A percentile compares a stretch with the other conserved stretches of the same genome.
Evolutionary conservation across 1,140 invertebrate genomes (phyloP).

Genomic region (Drosophila sp.): DNA sequence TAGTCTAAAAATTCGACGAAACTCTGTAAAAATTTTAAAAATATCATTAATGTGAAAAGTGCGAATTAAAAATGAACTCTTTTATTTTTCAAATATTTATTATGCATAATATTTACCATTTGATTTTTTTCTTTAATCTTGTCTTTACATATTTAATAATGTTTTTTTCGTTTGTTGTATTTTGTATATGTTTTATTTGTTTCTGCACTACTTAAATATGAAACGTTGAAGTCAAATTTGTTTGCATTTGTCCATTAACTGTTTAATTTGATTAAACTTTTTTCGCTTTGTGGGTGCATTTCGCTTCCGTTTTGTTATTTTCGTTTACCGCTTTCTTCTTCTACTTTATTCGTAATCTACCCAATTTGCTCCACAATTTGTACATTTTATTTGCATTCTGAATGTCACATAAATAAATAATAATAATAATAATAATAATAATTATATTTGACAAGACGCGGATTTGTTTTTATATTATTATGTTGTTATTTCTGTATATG

Average conservation of each 20-base stretch:
- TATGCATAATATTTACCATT: conserved; percentile 77
- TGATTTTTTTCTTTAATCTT: conserved; percentile 61
- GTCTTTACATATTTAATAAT: conserved; percentile 76
- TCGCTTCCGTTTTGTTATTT: conserved; percentile 35
- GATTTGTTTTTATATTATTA: conserved; percentile 58
- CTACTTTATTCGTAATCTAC: conserved; percentile 16
- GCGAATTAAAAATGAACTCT: neutral
- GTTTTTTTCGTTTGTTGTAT: conserved; percentile 48
- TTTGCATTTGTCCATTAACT: conserved; percentile 55
- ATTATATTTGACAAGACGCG: conserved; percentile 77
- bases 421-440: conserved; percentile 50
- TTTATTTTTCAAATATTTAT: conserved; percentile 61
- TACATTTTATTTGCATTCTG: conserved; percentile 77
- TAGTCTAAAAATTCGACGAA: too few species aligned
- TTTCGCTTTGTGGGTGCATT: conserved; percentile 57
- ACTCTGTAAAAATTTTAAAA: too few species aligned
- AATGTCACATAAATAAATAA: conserved; percentile 56
- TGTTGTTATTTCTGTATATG: conserved; percentile 32
- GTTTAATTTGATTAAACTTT: conserved; percentile 81
- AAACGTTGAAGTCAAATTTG: conserved; percentile 81
- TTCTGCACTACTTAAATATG: conserved; percentile 83
- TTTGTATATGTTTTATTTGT: conserved; percentile 58
- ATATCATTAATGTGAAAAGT: conserved; percentile 3
- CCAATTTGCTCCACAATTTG: conserved; percentile 76
- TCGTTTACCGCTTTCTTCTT: conserved; percentile 8